Conservation (phyloP, 92 coral and sea anemone species). For the Micromussa lordhowensis region DNA sequence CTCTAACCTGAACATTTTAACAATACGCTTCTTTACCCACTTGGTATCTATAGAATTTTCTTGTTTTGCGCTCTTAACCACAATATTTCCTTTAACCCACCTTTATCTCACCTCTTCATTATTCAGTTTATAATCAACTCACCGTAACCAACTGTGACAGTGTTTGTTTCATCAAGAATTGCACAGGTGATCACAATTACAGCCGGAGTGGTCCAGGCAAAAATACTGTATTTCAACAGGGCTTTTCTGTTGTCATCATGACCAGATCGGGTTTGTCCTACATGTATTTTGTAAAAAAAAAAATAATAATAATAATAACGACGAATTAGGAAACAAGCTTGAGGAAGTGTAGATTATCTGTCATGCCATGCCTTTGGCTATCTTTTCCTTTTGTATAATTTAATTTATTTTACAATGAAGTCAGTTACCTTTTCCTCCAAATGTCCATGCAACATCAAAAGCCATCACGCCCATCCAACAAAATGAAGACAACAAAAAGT, state of each 20-base stretch:
- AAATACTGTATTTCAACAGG: slow-evolving; percentile 1
- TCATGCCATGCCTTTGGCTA: too few species aligned
- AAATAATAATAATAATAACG: too few species aligned
- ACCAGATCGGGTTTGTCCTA: neutral
- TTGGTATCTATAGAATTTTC: too few species aligned
- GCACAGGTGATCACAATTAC: slow-evolving; percentile 42
- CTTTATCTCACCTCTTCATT: too few species aligned
- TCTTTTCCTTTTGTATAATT: too few species aligned
- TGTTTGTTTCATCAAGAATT: slow-evolving; percentile 42
- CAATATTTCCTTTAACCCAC: too few species aligned
- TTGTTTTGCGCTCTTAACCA: too few species aligned
- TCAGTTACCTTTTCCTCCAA: slow-evolving; percentile 57
- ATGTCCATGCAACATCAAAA: slow-evolving; percentile 67
- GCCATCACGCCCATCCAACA: slow-evolving; percentile 78
- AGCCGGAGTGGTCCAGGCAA: slow-evolving; percentile 47
- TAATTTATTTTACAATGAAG: neutral
- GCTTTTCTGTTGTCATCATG: neutral
- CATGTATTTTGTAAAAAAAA: too few species aligned
- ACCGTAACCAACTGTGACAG: slow-evolving; percentile 48
- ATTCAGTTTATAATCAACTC: neutral
- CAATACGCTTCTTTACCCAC: too few species aligned
- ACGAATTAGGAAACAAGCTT: too few species aligned
- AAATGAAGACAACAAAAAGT: slow-evolving; percentile 60
- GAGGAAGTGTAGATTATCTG: too few species aligned
- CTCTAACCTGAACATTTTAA: too few species aligned